phyloP scores from a whole-genome alignment of 1,140 invertebrate genomes.

The Neoseiulus cucumeris region DNA sequence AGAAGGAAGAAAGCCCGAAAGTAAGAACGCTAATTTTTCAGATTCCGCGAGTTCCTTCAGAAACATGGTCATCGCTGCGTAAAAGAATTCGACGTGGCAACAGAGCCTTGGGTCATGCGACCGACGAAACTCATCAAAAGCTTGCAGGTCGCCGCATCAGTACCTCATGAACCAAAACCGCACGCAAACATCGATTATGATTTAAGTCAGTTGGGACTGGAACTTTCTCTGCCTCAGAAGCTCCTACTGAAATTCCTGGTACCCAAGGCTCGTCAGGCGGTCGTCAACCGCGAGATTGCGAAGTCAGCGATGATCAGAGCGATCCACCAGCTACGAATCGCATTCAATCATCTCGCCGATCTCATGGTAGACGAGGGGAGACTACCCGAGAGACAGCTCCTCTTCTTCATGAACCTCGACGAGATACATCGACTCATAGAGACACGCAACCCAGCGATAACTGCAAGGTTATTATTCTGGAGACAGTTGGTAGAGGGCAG shows the following conservation, averaged over 20 bases:
- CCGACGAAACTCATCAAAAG: slow-evolving; percentile 38
- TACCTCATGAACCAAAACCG: background rate
- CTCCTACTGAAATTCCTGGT: background rate
- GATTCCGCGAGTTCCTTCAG: slow-evolving; percentile 40
- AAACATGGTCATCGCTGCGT: slow-evolving; percentile 49
- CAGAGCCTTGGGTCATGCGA: slow-evolving; percentile 43
- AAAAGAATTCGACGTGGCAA: slow-evolving; percentile 47
- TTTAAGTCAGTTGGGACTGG: background rate
- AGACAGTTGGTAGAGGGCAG: no score
- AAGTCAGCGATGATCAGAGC: slow-evolving; percentile 23
- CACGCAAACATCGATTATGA: background rate
- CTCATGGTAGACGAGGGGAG: slow-evolving; percentile 38
- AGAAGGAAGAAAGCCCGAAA: background rate
- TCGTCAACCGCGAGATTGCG: slow-evolving; percentile 15
- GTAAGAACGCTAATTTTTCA: slow-evolving; percentile 10
- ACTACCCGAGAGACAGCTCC: slow-evolving; percentile 41
- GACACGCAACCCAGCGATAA: slow-evolving; percentile 33
- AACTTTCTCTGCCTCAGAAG: background rate
- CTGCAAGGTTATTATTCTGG: slow-evolving; percentile 41
- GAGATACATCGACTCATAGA: slow-evolving; percentile 42
- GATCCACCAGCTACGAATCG: slow-evolving; percentile 39
- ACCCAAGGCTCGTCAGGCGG: background rate
- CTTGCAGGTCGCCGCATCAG: slow-evolving; percentile 31
- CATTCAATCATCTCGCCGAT: slow-evolving; percentile 35
- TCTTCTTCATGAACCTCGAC: slow-evolving; percentile 44